Evolutionary conservation across 2,888 invertebrate genomes (phyloP), one percentile per base, ranked within the genome.

Genomic region (Drosophila subquinaria): DNA sequence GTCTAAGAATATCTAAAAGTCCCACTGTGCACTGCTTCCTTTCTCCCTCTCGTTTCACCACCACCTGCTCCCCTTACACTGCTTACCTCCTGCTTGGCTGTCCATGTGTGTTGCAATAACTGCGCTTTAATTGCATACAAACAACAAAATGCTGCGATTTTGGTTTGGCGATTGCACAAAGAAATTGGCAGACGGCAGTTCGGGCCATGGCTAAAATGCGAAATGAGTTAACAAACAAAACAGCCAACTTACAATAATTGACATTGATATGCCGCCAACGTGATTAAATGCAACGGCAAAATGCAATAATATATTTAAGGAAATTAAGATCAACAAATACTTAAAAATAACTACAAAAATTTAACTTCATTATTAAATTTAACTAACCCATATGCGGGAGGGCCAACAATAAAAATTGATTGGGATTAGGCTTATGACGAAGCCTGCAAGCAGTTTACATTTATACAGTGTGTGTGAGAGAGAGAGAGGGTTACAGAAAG

Each of bases 161-260:
- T 69, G 59, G 69, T 68, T 73, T 80, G 61, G 57, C 83, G 78
- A 82, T 86, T 88, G 89, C 89, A 86, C 84, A 83, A 80, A 83
- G 81, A 83, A 89, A 87, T 84, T 89, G 78, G 75, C 84, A 76
- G 62, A 64, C 73, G 33, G 63, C 73, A 36, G 63, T 72, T 50
- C 62, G 57, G 56, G 82, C 65, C 72, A 61, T 64, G 72, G 64
- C 72, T 61, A 53, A 79, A 76, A 73, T 76, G 68, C 79, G 79
- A 61, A 59, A 69, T 73, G 55, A 51, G 67, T 50, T 48, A 36
- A 27, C 36, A 27, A 20, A 43, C 35, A 23, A 30, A 53, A 40
- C 53, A 36, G 38, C 9, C 38, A 33, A 30, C 55, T 45, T 6
- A n/a, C 30, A 11, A 17, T 15, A 30, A 45, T 45, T 45, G 45